Conservation (phyloP, 1,140 invertebrate genomes). For the Leptestheria dahalacensis region DNA sequence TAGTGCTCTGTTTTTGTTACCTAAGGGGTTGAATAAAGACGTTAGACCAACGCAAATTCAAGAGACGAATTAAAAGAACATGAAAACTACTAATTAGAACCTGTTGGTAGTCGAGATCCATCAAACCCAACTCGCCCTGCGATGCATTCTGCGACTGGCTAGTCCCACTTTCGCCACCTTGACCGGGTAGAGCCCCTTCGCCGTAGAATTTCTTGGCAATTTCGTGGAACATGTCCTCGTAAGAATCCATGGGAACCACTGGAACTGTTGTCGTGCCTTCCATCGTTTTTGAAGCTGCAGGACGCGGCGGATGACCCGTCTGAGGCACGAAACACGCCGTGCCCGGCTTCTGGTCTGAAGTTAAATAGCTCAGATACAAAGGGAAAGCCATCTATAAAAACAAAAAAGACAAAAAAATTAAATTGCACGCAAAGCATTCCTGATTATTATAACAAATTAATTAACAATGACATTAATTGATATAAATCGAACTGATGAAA, state of each 20-base stretch:
- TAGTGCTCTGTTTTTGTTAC: conserved; percentile 7
- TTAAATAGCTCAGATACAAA: conserved; percentile 15
- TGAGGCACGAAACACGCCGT: conserved; percentile 14
- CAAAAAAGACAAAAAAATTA: neutral
- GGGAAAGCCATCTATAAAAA: conserved; percentile 15
- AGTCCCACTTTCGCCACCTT: neutral
- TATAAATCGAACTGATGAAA: too few relatives aligned
- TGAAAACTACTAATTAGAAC: neutral
- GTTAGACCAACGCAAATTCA: too few relatives aligned
- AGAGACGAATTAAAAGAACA: neutral
- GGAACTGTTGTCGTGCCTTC: conserved; percentile 17
- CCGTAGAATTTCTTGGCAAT: conserved; percentile 78
- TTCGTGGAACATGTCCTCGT: conserved; percentile 68
- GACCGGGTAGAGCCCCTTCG: conserved; percentile 41
- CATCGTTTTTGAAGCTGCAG: conserved; percentile 7
- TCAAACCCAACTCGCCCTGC: conserved; percentile 19
- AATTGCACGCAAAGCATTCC: too few relatives aligned
- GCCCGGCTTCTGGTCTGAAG: conserved; percentile 15
- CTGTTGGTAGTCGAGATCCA: conserved; percentile 16
- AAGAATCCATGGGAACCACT: conserved; percentile 33
- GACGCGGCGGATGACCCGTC: neutral
- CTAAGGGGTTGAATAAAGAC: too few relatives aligned
- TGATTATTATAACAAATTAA: too few relatives aligned
- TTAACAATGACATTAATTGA: too few relatives aligned
- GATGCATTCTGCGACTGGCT: conserved; percentile 1